Evolutionary conservation across 1,140 invertebrate species (phyloP).

Genomic region (Anoplophora glabripennis): DNA sequence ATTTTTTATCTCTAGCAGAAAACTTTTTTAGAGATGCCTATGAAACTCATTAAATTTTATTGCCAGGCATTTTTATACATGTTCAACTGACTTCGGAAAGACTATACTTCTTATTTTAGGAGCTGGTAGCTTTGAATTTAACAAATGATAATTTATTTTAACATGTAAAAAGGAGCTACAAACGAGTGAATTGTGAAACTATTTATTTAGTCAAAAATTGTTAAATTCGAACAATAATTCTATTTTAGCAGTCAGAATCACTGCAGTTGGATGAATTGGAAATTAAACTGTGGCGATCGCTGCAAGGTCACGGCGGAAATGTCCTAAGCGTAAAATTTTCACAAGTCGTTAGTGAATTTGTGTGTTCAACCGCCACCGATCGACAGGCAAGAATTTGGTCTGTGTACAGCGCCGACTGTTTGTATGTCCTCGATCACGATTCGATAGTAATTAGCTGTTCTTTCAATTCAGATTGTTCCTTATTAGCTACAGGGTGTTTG

Average conservation of each 20-base stretch:
- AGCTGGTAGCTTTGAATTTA: too few relatives aligned
- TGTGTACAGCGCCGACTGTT: constrained; percentile 55
- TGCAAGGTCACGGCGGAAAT: constrained; percentile 57
- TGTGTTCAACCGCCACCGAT: constrained; percentile 49
- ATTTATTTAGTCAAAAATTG: too few relatives aligned
- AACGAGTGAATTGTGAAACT: not conserved
- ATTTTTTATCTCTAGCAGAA: too few relatives aligned
- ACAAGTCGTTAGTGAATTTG: constrained; percentile 44
- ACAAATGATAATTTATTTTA: too few relatives aligned
- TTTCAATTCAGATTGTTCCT: constrained; percentile 52
- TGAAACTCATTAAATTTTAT: too few relatives aligned
- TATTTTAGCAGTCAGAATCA: not conserved
- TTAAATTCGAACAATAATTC: too few relatives aligned
- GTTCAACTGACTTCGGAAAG: too few relatives aligned
- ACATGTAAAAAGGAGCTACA: too few relatives aligned
- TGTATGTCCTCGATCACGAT: constrained; percentile 59
- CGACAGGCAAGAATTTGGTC: constrained; percentile 49
- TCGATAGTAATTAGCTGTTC: constrained; percentile 58
- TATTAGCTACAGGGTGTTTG: constrained; percentile 56
- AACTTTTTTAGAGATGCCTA: too few relatives aligned
- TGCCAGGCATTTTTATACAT: too few relatives aligned
- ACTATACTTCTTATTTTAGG: too few relatives aligned
- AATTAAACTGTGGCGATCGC: constrained; percentile 42
- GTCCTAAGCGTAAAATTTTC: constrained; percentile 59
- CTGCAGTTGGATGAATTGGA: constrained; percentile 28